Evolutionary conservation across 2,113 vertebrate genomes (phyloP).

Genomic region (Uropsilus gracilis): DNA sequence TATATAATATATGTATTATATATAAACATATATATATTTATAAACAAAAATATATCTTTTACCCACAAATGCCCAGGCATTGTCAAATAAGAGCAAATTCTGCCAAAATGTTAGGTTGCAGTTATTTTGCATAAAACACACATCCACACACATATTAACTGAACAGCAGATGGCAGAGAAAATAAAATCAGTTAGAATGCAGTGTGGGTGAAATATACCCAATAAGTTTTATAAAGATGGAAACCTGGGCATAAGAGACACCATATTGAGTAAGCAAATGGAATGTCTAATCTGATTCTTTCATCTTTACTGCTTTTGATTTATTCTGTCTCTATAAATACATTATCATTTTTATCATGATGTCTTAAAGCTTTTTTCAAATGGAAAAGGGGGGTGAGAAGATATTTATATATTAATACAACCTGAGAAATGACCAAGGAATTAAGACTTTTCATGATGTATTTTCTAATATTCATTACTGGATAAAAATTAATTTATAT

Average conservation of each 20-base stretch:
- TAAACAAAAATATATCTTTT: slow-evolving; percentile 7
- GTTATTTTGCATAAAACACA: slow-evolving; percentile 66
- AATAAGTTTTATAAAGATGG: slow-evolving; percentile 59
- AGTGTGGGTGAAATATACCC: slow-evolving; percentile 59
- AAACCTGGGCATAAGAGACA: slow-evolving; percentile 63
- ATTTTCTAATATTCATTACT: slow-evolving; percentile 41
- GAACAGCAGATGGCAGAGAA: slow-evolving; percentile 68
- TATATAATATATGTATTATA: too few relatives aligned
- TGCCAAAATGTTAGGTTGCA: slow-evolving; percentile 54
- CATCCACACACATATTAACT: slow-evolving; percentile 55
- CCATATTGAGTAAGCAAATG: slow-evolving; percentile 62
- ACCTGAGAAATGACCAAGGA: slow-evolving; percentile 47
- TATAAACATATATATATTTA: neutral
- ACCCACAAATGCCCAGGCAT: slow-evolving; percentile 43
- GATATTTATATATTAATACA: slow-evolving; percentile 1
- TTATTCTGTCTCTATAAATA: slow-evolving; percentile 48
- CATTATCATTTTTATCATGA: slow-evolving; percentile 39
- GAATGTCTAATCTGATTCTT: slow-evolving; percentile 56
- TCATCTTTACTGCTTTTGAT: slow-evolving; percentile 40
- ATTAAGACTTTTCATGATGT: slow-evolving; percentile 36
- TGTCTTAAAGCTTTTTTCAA: slow-evolving; percentile 35
- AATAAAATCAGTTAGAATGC: slow-evolving; percentile 62
- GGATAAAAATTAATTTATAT: slow-evolving; percentile 6
- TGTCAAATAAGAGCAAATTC: slow-evolving; percentile 45
- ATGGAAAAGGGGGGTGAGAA: neutral